phyloP scores from a whole-genome alignment of 2,113 vertebrate species.

The Chloropsis hardwickii region DNA sequence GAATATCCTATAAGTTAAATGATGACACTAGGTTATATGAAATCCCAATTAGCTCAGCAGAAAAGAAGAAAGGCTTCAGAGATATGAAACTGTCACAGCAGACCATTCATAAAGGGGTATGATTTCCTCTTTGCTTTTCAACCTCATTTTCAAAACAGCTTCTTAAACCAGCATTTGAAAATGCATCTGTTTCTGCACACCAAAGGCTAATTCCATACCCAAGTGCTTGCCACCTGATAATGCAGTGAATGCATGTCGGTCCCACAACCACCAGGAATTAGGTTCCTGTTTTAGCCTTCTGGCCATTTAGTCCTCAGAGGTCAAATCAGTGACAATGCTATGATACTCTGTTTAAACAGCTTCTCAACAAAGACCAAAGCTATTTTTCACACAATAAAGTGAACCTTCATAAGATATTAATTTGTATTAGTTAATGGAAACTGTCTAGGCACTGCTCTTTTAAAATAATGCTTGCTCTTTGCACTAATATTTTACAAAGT shows the following conservation, averaged over 20 bases:
- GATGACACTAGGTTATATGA: slow-evolving; percentile 66
- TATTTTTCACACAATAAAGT: neutral
- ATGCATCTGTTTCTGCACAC: neutral
- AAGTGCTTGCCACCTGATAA: neutral
- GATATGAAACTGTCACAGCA: slow-evolving; percentile 60
- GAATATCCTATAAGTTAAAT: slow-evolving; percentile 50
- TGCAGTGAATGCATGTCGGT: rapidly evolving
- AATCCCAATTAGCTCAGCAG: slow-evolving; percentile 80
- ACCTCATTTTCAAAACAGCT: neutral
- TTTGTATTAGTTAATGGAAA: neutral
- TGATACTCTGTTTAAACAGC: neutral
- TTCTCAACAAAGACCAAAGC: neutral
- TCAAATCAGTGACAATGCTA: neutral
- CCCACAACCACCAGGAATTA: neutral
- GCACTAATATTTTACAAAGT: neutral
- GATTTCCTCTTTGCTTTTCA: neutral
- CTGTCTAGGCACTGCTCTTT: neutral
- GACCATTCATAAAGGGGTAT: neutral
- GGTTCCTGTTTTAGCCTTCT: neutral
- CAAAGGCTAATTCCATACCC: neutral
- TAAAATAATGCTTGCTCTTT: neutral
- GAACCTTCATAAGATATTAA: neutral
- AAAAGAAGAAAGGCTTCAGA: slow-evolving; percentile 65
- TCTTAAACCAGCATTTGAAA: neutral
- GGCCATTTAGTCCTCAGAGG: neutral